Percentiles rank a stretch among this genome's conserved stretches.
Evolutionary conservation across 2,888 invertebrate genomes (phyloP).

Genomic region (Falcaria lacertinaria): DNA sequence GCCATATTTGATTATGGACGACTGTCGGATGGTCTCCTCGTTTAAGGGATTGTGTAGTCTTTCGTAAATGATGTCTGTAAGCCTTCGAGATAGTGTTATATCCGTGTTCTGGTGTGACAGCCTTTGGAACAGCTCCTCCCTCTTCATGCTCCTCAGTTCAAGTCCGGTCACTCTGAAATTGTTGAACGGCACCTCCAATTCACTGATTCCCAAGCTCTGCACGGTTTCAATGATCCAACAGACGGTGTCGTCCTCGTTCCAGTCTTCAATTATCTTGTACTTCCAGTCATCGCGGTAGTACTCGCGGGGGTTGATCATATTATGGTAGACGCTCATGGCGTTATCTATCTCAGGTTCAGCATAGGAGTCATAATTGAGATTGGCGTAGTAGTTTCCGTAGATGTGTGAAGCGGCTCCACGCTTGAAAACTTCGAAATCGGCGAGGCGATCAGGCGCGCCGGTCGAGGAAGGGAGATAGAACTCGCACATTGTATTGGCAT

Average conservation of each 20-base stretch:
- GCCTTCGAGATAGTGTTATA: conserved; percentile 39
- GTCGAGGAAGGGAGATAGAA: conserved; percentile 51
- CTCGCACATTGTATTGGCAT: conserved; percentile 64
- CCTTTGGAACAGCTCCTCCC: conserved; percentile 57
- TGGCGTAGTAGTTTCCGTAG: conserved; percentile 63
- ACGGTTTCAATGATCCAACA: conserved; percentile 74
- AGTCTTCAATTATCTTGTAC: conserved; percentile 71
- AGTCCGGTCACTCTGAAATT: conserved; percentile 63
- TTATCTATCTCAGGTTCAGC: conserved; percentile 59
- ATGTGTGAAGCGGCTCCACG: conserved; percentile 58
- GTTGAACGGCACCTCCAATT: conserved; percentile 63
- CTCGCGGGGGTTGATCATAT: conserved; percentile 56
- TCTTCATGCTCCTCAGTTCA: conserved; percentile 54
- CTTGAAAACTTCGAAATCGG: conserved; percentile 71
- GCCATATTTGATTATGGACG: conserved; percentile 58
- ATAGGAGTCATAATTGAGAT: conserved; percentile 54
- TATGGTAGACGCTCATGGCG: conserved; percentile 62
- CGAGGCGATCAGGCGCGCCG: conserved; percentile 65
- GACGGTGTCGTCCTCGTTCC: conserved; percentile 79
- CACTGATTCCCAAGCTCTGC: conserved; percentile 52
- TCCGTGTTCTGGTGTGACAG: conserved; percentile 55
- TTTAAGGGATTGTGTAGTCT: conserved; percentile 54
- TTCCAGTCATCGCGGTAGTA: conserved; percentile 72
- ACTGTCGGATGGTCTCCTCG: conserved; percentile 52
- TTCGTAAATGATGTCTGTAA: conserved; percentile 58